Conservation (phyloP, 2,797 vertebrate species). For the Pachyuromys duprasi region DNA sequence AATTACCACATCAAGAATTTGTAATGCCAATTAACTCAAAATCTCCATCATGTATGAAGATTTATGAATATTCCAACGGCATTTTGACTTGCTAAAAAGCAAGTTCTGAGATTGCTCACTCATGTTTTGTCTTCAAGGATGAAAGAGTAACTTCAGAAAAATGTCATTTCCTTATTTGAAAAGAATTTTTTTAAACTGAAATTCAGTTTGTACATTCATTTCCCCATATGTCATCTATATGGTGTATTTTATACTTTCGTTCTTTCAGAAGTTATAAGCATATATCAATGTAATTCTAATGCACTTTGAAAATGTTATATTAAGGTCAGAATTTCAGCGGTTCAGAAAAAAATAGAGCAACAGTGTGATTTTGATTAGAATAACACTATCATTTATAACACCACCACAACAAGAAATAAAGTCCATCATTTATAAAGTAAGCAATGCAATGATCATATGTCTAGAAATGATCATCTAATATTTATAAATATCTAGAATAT, state of each 20-base stretch:
- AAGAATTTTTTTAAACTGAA: slow-evolving; percentile 32
- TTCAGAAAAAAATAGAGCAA: slow-evolving; percentile 71
- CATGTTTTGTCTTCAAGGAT: slow-evolving; percentile 62
- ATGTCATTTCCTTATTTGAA: slow-evolving; percentile 67
- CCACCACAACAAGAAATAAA: slow-evolving; percentile 30
- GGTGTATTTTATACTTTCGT: slow-evolving; percentile 73
- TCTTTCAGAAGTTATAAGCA: slow-evolving; percentile 80
- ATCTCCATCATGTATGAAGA: slow-evolving; percentile 70
- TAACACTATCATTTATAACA: slow-evolving; percentile 30
- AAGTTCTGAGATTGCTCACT: slow-evolving; percentile 62
- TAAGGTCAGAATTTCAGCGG: slow-evolving; percentile 80
- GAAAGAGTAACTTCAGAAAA: slow-evolving; percentile 69
- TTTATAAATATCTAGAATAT: slow-evolving; percentile 50
- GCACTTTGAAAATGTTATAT: slow-evolving; percentile 78
- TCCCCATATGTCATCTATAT: slow-evolving; percentile 46
- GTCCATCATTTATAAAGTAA: not conserved
- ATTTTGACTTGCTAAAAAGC: slow-evolving; percentile 68
- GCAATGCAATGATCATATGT: slow-evolving; percentile 5
- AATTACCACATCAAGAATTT: slow-evolving; percentile 77
- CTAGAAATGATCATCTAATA: slow-evolving; percentile 50
- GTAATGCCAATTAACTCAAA: slow-evolving; percentile 80
- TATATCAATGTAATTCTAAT: slow-evolving; percentile 79
- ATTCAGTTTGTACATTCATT: slow-evolving; percentile 60
- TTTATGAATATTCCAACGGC: slow-evolving; percentile 68
- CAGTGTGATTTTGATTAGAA: slow-evolving; percentile 59